phyloP scores from a whole-genome alignment of 92 coral and sea anemone genomes.

The Isaurus tuberculatus region DNA sequence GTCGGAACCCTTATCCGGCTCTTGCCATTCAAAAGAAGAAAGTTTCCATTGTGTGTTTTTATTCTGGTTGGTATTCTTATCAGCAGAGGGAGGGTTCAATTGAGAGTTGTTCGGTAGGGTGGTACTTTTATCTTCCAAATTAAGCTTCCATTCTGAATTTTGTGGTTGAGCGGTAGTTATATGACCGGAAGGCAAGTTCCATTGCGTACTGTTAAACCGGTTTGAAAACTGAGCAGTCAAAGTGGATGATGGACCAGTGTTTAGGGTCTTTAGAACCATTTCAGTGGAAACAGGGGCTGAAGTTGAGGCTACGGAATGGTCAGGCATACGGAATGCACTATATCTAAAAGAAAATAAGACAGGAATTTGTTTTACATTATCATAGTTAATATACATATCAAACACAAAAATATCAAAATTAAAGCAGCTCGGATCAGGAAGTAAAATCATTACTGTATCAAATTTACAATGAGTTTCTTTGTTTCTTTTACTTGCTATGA shows the following conservation, averaged over 20 bases:
- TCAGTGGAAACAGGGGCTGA: not conserved
- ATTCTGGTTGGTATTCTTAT: not conserved
- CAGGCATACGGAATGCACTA: slow-evolving; percentile 35
- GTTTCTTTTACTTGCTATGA: too few relatives aligned
- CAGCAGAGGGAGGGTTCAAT: slow-evolving; percentile 8
- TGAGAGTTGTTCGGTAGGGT: slow-evolving; percentile 1
- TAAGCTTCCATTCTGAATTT: not conserved
- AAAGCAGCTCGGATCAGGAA: not conserved
- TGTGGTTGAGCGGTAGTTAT: not conserved
- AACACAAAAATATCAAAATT: not conserved
- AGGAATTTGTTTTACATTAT: not conserved
- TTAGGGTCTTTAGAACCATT: not conserved
- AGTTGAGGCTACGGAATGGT: slow-evolving; percentile 8
- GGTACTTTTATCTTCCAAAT: not conserved
- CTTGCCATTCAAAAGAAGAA: slow-evolving; percentile 2
- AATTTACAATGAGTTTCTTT: not conserved
- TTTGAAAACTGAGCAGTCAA: not conserved
- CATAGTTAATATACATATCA: not conserved
- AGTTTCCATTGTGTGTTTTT: slow-evolving; percentile 1
- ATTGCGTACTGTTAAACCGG: slow-evolving; percentile 9
- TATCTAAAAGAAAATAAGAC: slow-evolving; percentile 13
- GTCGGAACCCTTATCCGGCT: not conserved
- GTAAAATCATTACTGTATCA: not conserved
- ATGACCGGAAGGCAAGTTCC: slow-evolving; percentile 18
- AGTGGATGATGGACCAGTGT: not conserved